These are phyloP conservation scores for Chironomus riparius DNA, from an alignment of 2,888 invertebrate species.

Conservation along the genomic window DNA sequence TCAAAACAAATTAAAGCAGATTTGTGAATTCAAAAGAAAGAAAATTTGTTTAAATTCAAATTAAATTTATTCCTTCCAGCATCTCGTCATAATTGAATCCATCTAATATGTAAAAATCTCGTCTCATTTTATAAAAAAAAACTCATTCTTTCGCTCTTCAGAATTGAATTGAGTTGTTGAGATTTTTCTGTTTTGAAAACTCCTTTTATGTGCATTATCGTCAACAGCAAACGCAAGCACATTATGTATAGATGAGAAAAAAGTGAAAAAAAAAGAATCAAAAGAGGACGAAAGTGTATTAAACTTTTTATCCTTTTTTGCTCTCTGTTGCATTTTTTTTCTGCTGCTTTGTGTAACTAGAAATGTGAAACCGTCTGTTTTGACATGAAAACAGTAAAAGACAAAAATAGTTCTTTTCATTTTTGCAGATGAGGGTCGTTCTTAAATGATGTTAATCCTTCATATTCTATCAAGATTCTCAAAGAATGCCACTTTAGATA, in stretches of 20 bases:
- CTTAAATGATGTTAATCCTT: too few species aligned
- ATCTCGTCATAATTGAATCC: too few species aligned
- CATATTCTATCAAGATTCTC: too few species aligned
- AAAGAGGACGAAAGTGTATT: constrained; percentile 16
- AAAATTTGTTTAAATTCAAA: too few species aligned
- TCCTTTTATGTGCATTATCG: neutral
- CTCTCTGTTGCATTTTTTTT: neutral
- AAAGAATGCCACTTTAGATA: too few species aligned
- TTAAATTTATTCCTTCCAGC: too few species aligned
- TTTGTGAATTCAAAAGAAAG: too few species aligned
- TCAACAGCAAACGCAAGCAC: neutral
- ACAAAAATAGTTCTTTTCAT: constrained; percentile 15
- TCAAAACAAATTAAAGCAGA: too few species aligned
- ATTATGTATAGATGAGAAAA: neutral
- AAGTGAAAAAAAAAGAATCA: neutral
- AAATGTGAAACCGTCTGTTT: constrained; percentile 18
- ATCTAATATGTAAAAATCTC: too few species aligned
- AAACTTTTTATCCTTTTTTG: constrained; percentile 17
- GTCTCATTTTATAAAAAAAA: too few species aligned
- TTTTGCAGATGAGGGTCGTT: neutral
- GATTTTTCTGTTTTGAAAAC: too few species aligned
- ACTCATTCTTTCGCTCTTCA: too few species aligned
- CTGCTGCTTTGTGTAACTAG: neutral
- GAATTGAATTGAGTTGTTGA: neutral
- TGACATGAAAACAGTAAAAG: constrained; percentile 4